phyloP scores from a whole-genome alignment of 2,797 vertebrate genomes.

The Microcaecilia unicolor region DNA sequence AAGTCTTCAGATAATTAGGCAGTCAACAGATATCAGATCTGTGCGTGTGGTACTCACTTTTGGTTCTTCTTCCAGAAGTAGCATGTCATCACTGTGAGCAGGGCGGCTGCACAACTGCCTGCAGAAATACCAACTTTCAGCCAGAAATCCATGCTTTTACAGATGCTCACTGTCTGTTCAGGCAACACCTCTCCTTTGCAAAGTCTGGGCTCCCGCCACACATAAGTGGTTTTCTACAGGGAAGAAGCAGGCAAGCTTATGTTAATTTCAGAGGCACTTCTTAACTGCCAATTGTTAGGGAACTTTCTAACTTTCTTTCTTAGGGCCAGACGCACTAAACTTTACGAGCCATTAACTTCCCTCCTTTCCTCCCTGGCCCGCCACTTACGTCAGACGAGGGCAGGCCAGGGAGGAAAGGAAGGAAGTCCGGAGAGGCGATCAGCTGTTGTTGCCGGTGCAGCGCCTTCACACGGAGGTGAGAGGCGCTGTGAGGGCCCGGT shows the following conservation, averaged over 20 bases:
- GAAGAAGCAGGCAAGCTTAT: background rate
- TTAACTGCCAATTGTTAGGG: background rate
- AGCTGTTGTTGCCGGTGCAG: no score
- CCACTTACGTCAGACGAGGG: no score
- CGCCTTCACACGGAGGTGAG: no score
- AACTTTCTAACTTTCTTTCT: background rate
- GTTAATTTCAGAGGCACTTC: no score
- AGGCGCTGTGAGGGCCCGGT: no score
- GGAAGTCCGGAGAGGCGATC: no score
- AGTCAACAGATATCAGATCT: no score
- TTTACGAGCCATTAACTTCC: no score
- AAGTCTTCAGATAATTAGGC: no score
- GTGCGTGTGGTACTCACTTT: slow-evolving; percentile 84
- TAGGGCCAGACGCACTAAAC: no score
- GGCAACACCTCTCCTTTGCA: slow-evolving; percentile 73
- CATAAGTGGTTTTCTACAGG: slow-evolving; percentile 77
- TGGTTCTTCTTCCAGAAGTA: slow-evolving; percentile 97
- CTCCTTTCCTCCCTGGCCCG: no score
- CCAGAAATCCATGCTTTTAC: slow-evolving; percentile 85
- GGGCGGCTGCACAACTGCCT: slow-evolving; percentile 63
- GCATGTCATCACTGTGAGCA: slow-evolving; percentile 72
- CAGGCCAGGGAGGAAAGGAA: no score
- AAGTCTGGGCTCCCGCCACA: slow-evolving; percentile 79
- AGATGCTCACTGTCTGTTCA: slow-evolving; percentile 60
- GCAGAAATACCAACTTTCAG: slow-evolving; percentile 81